Evolutionary conservation across 2,113 vertebrate species (phyloP).

Genomic region (Hemibagrus wyckioides): DNA sequence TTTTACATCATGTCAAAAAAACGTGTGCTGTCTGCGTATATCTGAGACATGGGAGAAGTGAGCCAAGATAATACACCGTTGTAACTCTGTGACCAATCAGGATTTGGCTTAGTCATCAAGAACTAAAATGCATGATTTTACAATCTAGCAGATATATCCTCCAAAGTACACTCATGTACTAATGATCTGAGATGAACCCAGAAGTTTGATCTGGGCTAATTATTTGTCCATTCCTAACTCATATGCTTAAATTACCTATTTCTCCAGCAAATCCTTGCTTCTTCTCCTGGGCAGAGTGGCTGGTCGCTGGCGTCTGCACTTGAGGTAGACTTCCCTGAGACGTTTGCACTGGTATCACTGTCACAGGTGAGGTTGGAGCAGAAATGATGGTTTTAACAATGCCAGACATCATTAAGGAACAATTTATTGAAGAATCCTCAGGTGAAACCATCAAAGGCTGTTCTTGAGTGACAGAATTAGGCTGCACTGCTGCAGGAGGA

Average conservation of each 20-base stretch:
- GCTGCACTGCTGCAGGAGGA: not conserved
- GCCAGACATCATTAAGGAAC: not conserved
- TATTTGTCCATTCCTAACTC: not conserved
- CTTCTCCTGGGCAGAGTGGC: not conserved
- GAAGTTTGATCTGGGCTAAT: not conserved
- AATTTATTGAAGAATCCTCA: not conserved
- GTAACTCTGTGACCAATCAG: not conserved
- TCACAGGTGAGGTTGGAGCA: not conserved
- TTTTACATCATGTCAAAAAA: not conserved
- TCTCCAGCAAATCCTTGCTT: not conserved
- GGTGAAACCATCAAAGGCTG: not conserved
- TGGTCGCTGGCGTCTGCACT: not conserved
- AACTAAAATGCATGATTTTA: not conserved
- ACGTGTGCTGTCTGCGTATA: not conserved
- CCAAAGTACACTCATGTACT: not conserved
- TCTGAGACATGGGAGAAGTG: not conserved
- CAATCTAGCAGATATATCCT: not conserved
- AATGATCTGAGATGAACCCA: not conserved
- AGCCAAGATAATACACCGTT: not conserved
- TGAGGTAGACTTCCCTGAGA: not conserved
- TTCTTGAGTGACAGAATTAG: not conserved
- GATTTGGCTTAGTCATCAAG: not conserved
- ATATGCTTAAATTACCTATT: constrained; percentile 35
- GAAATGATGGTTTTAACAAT: not conserved
- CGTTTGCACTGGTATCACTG: not conserved